Conservation (phyloP, 2,113 vertebrate genomes). For the Sylvicapra grimmia region DNA sequence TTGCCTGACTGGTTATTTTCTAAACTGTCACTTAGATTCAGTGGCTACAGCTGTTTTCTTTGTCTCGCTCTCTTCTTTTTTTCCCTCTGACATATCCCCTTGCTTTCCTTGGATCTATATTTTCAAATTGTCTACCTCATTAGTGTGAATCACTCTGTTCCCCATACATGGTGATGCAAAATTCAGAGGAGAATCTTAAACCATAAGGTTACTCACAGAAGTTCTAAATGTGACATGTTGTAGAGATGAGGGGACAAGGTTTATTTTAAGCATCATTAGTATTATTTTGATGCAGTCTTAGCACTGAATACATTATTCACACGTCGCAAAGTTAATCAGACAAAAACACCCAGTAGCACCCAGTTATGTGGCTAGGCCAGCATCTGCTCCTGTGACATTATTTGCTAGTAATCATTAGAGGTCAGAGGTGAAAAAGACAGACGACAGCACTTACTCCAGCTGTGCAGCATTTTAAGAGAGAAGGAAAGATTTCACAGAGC, state of each 20-base stretch:
- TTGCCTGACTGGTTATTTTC: not conserved
- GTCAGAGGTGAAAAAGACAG: not conserved
- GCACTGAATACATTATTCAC: not conserved
- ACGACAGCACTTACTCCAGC: not conserved
- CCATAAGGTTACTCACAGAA: not conserved
- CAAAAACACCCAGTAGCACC: not conserved
- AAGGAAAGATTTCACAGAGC: not conserved
- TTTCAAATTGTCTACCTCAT: not conserved
- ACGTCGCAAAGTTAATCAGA: not conserved
- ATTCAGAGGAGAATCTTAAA: not conserved
- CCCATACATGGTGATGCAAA: not conserved
- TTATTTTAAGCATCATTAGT: not conserved
- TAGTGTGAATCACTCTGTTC: not conserved
- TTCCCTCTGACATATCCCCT: not conserved
- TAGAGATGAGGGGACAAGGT: not conserved
- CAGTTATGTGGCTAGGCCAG: not conserved
- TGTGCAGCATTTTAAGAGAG: not conserved
- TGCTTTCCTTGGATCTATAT: not conserved
- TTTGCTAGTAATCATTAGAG: not conserved
- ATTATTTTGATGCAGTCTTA: not conserved
- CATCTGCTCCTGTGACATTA: not conserved
- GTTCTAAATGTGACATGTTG: not conserved
- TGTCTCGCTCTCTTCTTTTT: accelerated
- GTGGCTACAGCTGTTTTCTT: not conserved
- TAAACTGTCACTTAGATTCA: not conserved